Evolutionary conservation across 2,113 vertebrate genomes (phyloP).

Genomic region (human): GRCh38 chr4:24898501-24899000

Average conservation of each 20-base stretch:
- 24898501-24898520: not conserved
- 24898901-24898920: not conserved
- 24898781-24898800: no score
- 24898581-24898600: not conserved
- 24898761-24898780: not conserved
- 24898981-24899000: not conserved
- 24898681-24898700: not conserved
- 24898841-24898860: not conserved
- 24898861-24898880: not conserved
- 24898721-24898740: not conserved
- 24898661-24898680: not conserved
- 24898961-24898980: no score
- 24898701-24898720: not conserved
- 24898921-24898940: no score
- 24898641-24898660: not conserved
- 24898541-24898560: not conserved
- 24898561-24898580: not conserved
- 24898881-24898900: not conserved
- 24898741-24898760: not conserved
- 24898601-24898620: not conserved
- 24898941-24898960: not conserved
- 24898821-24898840: not conserved
- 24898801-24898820: not conserved
- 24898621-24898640: not conserved
- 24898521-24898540: not conserved